Evolutionary conservation across 2,113 vertebrate genomes (phyloP).

Genomic region (Sylvilagus bachmani): DNA sequence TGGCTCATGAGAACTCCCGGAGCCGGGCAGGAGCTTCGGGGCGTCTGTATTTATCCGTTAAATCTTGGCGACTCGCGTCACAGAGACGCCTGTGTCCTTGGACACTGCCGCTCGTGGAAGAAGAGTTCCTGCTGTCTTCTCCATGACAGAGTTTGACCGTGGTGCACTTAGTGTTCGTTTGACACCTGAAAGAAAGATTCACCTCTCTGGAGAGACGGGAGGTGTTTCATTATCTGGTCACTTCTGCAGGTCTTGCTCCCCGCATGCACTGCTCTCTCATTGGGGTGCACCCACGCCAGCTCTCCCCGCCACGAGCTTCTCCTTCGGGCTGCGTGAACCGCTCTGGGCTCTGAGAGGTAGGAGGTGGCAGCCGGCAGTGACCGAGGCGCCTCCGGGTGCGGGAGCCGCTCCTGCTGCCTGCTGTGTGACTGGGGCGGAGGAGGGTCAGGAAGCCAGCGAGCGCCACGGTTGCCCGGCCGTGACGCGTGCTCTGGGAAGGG

Average conservation of each 20-base stretch:
- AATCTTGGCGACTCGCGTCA: background rate
- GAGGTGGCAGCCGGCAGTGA: background rate
- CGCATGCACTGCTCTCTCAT: background rate
- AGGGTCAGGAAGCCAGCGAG: background rate
- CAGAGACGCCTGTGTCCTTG: background rate
- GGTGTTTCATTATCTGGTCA: constrained; percentile 77
- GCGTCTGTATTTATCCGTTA: background rate
- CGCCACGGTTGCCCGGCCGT: background rate
- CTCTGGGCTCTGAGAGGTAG: background rate
- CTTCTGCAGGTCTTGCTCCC: constrained; percentile 29
- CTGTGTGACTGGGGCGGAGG: background rate
- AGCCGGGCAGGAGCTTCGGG: background rate
- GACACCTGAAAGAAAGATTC: constrained; percentile 79
- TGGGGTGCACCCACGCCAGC: background rate
- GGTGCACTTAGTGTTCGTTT: constrained; percentile 73
- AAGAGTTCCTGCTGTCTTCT: constrained; percentile 52
- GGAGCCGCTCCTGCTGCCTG: background rate
- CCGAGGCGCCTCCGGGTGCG: background rate
- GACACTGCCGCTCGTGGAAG: constrained; percentile 21
- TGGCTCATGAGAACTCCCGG: constrained; percentile 46
- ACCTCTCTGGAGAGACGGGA: constrained; percentile 65
- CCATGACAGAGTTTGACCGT: constrained; percentile 65
- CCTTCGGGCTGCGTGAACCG: background rate
- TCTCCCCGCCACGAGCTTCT: background rate
- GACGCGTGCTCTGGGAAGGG: background rate